Base-by-base conservation (phyloP, 2,888 invertebrate species). In the Clusia tigrina region DNA sequence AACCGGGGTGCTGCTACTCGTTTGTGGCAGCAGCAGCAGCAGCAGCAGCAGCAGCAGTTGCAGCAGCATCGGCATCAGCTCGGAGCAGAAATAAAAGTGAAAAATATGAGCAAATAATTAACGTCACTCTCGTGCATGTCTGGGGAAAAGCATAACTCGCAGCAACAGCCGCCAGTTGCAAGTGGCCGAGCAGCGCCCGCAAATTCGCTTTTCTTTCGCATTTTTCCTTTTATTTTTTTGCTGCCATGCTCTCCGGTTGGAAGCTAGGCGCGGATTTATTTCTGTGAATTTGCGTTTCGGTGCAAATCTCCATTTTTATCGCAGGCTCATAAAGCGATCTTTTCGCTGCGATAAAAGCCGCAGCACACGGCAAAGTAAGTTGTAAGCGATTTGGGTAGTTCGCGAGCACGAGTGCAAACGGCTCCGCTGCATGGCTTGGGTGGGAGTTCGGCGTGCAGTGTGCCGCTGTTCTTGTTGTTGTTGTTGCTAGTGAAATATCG, bases 251-350 rank as follows among this genome's bases (percentile, higher is more conserved):
- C n/a, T 42, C 42, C 32, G 6, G 32, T 12, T 12, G 32, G 32
- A 6, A n/a, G n/a, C 20, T 17, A 20, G 1, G 37, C 55, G 54
- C 1, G 23, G 48, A 60, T 55, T 60, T 55, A 54, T 60, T 60
- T 60, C 48, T 55, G 48, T 60, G 54, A 60, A 60, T 60, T 60
- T 55, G 60, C 42, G 51, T 42, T 22, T 58, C 17, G 23, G 26
- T 32, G 48, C 48, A 51, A 60, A 60, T 55, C 55, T 12, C 18
- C 26, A 60, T 55, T 60, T 48, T 55, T 51, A 60, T 60, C 48
- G 46, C n/a, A n/a, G n/a, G n/a, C 10, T 53, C 22, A 52, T 55
- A 37, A 37, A 60, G 55, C 22, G 60, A 60, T 60, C 48, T 57
- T 25, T 10, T 54, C 26, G 46, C 32, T 20, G 18, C 17, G 52